Evolutionary conservation across 2,888 invertebrate species (phyloP).

Genomic region (Mamestra brassicae): DNA sequence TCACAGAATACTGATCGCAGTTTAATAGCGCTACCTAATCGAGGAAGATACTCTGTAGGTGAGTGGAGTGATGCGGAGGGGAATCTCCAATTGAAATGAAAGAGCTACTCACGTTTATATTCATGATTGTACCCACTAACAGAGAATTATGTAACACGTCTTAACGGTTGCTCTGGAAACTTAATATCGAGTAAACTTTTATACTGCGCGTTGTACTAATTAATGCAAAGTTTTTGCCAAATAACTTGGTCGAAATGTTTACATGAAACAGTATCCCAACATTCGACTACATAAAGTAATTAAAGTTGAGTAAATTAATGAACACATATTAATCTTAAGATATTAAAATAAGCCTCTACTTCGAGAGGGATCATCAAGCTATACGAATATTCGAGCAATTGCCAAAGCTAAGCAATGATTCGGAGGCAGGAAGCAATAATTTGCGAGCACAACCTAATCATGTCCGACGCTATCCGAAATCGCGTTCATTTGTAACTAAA

Average conservation of each 20-base stretch:
- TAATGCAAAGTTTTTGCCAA: slow-evolving; percentile 44
- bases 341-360: slow-evolving; percentile 5
- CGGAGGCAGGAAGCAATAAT: slow-evolving; percentile 39
- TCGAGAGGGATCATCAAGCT: not conserved
- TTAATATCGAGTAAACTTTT: slow-evolving; percentile 46
- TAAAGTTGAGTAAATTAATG: slow-evolving; percentile 25
- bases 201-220: slow-evolving; percentile 28
- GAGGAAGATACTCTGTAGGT: slow-evolving; percentile 55
- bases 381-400: slow-evolving; percentile 5
- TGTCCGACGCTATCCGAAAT: slow-evolving; percentile 33
- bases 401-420: slow-evolving; percentile 21
- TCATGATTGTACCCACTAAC: slow-evolving; percentile 31
- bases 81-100: slow-evolving; percentile 49
- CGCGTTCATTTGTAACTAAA: slow-evolving; percentile 53
- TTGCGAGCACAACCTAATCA: slow-evolving; percentile 33
- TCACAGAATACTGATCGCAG: slow-evolving; percentile 66
- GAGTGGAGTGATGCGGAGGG: slow-evolving; percentile 42
- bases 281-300: slow-evolving; percentile 18
- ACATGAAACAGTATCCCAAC: slow-evolving; percentile 23
- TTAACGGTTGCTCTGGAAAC: slow-evolving; percentile 37
- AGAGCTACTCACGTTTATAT: slow-evolving; percentile 50
- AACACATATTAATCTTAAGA: not conserved
- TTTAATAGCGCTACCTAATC: slow-evolving; percentile 61
- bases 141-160: slow-evolving; percentile 38
- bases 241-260: slow-evolving; percentile 27